These are phyloP conservation scores for Takifugu ocellatus DNA, from an alignment of 2,797 vertebrate genomes.

Conservation along the genomic window DNA sequence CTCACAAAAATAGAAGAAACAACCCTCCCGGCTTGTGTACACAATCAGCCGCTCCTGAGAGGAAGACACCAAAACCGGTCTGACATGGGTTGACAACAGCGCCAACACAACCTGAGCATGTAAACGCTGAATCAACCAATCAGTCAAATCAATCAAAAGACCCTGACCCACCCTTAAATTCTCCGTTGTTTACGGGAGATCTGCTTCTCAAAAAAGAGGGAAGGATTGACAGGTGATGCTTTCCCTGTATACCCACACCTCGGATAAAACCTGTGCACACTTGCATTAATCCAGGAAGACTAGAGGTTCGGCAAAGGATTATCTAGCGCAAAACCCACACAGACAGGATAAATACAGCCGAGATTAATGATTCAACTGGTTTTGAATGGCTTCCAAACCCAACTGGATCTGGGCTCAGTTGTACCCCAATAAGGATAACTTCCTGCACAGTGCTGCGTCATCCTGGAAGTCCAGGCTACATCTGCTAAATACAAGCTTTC, in stretches of 20 bases:
- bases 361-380: slow-evolving; percentile 2
- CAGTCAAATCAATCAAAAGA: no score
- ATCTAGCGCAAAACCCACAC: slow-evolving; percentile 9
- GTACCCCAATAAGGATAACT: slow-evolving; percentile 17
- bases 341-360: slow-evolving; percentile 5
- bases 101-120: no score
- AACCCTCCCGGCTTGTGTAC: slow-evolving; percentile 6
- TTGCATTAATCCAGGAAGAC: slow-evolving; percentile 1
- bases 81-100: background rate
- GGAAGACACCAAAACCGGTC: slow-evolving; percentile 11
- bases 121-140: no score
- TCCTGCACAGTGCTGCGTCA: background rate
- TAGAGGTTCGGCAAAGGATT: slow-evolving; percentile 6
- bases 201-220: no score
- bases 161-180: no score
- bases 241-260: no score
- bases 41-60: slow-evolving; percentile 22
- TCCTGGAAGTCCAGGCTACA: background rate
- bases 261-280: slow-evolving; percentile 17
- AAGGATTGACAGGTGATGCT: no score
- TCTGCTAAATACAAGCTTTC: slow-evolving; percentile 8
- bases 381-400: slow-evolving; percentile 18
- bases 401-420: slow-evolving; percentile 9
- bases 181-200: no score
- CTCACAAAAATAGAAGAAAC: slow-evolving; percentile 19